Base-by-base conservation (phyloP, 2,797 vertebrate genomes). In the Phoxinus dragarum region DNA sequence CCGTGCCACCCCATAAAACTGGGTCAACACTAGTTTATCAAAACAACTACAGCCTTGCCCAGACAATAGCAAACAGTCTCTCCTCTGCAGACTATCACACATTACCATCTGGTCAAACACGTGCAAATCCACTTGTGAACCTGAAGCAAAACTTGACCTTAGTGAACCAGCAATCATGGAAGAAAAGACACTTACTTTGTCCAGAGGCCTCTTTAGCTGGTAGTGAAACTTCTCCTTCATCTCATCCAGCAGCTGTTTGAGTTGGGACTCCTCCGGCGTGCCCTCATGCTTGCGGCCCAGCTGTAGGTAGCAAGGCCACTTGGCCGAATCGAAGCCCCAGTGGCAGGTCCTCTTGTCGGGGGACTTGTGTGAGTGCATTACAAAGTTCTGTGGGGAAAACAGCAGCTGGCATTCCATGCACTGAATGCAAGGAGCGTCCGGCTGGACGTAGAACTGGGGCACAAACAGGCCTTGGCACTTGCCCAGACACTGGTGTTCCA, bases 281-380 rank as follows among this genome's bases (percentile, higher is more conserved):
- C 96, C 98, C 84, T 97, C 88, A 91, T 98, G 97, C 93, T 98
- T 98, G 91, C 96, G 96, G 93, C 96, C 97, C 47, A 99, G 96
- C 76, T 98, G 98, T 90, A 99, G 95, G 93, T 99, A 99, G 94
- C 97, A 98, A 88, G 97, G 96, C 98, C 98, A 99, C 93, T 99
- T 98, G 92, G 98, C 96, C 0, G 98, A 99, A 87, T 99, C 98
- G 90, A 99, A 99, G 52, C 98, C 98, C 98, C 98, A 99, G 92
- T 99, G 98, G 92, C 98, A 99, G 93, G 98, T 99, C 93, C 98
- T 97, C 95, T 99, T 99, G 95, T 99, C 98, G 0, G 98, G 97
- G 36, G 97, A 97, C 86, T 97, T 96, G 92, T 99, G 98, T 0
- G 98, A 99, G 92, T 99, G 98, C 97, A 99, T 98, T 91, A 99